A percentile compares a stretch with the other conserved stretches of the same genome.
phyloP scores from a whole-genome alignment of 2,113 vertebrate species.

The Neotragus pygmaeus region DNA sequence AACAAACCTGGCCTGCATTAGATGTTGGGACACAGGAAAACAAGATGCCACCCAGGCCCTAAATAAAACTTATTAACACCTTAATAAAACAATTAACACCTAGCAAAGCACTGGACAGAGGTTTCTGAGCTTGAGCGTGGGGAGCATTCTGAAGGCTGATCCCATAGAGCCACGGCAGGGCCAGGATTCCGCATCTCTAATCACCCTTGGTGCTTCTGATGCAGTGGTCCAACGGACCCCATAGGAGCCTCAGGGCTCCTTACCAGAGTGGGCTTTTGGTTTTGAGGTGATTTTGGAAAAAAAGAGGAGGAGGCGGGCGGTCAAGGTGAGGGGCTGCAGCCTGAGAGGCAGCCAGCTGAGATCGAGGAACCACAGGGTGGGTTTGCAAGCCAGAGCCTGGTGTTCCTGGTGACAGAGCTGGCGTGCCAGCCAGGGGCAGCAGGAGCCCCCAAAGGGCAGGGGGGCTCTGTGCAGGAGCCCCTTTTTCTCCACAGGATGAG shows the following conservation, averaged over 20 bases:
- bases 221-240: fast-evolving
- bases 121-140: not conserved
- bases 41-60: not conserved
- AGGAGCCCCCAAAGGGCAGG: not conserved
- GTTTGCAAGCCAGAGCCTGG: not conserved
- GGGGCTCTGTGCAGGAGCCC: too few species aligned
- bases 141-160: not conserved
- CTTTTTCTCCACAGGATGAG: not conserved
- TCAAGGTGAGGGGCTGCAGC: not conserved
- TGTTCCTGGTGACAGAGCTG: not conserved
- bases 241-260: not conserved
- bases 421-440: not conserved
- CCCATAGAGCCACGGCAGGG: fast-evolving
- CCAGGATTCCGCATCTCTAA: not conserved
- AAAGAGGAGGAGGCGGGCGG: fast-evolving
- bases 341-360: not conserved
- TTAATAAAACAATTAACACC: not conserved
- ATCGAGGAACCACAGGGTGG: not conserved
- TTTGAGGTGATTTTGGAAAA: not conserved
- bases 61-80: not conserved
- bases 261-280: not conserved
- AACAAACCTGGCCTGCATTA: not conserved
- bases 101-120: fast-evolving
- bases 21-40: not conserved
- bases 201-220: not conserved